phyloP scores from a whole-genome alignment of 2,113 vertebrate genomes.

The Coreoperca whiteheadi region DNA sequence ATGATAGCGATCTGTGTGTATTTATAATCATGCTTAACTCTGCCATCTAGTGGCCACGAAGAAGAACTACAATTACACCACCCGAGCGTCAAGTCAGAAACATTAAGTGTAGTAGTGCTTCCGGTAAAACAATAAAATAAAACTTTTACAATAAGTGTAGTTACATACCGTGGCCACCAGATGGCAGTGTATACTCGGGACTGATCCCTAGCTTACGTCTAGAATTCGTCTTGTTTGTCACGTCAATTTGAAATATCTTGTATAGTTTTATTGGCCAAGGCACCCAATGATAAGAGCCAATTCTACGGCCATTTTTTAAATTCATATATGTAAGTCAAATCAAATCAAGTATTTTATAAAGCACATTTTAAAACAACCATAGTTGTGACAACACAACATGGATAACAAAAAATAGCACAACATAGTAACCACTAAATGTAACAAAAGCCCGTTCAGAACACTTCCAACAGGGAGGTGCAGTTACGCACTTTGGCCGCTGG shows the following conservation, averaged over 20 bases:
- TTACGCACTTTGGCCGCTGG: background rate
- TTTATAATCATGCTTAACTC: no score
- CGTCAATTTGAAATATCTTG: background rate
- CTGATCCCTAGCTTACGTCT: background rate
- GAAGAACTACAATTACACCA: background rate
- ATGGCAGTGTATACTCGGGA: background rate
- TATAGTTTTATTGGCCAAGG: background rate
- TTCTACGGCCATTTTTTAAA: no score
- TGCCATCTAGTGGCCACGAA: background rate
- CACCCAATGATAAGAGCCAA: no score
- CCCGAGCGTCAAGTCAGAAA: background rate
- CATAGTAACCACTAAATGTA: no score
- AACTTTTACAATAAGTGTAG: background rate
- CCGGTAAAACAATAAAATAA: constrained; percentile 2
- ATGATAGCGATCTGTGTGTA: no score
- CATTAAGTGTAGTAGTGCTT: background rate
- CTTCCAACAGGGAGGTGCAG: background rate
- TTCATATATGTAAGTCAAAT: no score
- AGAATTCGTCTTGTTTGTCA: background rate
- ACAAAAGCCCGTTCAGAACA: background rate
- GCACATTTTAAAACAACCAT: no score
- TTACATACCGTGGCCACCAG: background rate
- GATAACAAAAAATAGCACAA: no score
- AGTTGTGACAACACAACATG: no score
- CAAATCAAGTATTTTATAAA: no score